Evolutionary conservation across 2,888 invertebrate genomes (phyloP), one percentile per base, ranked within the genome.

Genomic region (Eumerus sabulonum): DNA sequence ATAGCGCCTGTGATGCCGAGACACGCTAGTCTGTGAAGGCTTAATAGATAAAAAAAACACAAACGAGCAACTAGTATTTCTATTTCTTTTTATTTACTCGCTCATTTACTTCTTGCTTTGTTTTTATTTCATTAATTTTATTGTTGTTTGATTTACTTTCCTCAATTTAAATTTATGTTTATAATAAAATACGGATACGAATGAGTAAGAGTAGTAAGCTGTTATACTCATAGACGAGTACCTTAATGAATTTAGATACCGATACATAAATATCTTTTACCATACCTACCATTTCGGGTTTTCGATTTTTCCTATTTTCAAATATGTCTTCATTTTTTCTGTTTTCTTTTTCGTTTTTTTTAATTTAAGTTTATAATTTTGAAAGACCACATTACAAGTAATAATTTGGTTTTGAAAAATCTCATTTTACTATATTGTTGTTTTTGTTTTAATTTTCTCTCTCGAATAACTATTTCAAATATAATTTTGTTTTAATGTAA

Each of bases 401-500:
- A 45, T 66, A 72, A 72, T 67, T 72, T 67, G 48, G 50, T 48
- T 57, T 67, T 77, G n/a, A n/a, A 77, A 77, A 77, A 77, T 77
- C 73, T 44, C 47, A 77, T 77, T 77, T 77, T 63, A 77, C 77
- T 77, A 76, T 73, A 77, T 77, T 77, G 73, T 77, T 77, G 51
- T 51, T 19, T 56, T 60, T 62, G 47, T 51, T 50, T n/a, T n/a
- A n/a, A n/a, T n/a, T n/a, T n/a, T n/a, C n/a, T n/a, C n/a, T n/a
- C n/a, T n/a, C n/a, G n/a, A 67, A 67, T 77, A 57, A 62, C 62
- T 62, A n/a, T n/a, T 42, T 63, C 44, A 48, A 67, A 62, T 67
- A 45, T 54, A 57, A 51, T 50, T n/a, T n/a, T n/a, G n/a, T n/a
- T n/a, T n/a, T n/a, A 4, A 27, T 27, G 27, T 27, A 27, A 27